Evolutionary conservation across 2,797 vertebrate genomes (phyloP), one percentile per base, ranked within the genome.

Genomic region (Phoebastria nigripes): DNA sequence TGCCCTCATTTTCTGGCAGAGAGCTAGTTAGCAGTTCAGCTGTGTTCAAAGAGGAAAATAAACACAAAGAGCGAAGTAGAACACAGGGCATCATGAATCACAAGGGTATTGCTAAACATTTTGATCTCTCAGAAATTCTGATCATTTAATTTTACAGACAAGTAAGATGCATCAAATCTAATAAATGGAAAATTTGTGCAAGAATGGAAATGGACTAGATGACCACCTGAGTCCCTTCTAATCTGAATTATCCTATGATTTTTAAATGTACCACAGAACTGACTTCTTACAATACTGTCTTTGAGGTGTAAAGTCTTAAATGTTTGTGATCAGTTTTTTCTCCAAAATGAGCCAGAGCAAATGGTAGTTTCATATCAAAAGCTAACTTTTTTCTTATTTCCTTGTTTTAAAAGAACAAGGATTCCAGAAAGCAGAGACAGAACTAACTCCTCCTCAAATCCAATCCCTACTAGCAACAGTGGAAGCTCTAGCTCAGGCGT

Each of bases 381-480:
- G 1, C 8, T 88, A 76, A 74, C 16, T 22, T 41, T 52, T 90
- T 73, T 46, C n/a, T 78, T 83, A 26, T 39, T 85, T 84, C 7
- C 3, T 65, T 90, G 2, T 61, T 92, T 58, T 78, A 47, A 73
- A 84, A 96, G 96, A 87, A 25, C 61, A 37, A 72, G 97, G 63
- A 89, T 91, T 77, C 89, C 78, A 29, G 98, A 98, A 82, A 97
- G 49, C 74, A 96, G 89, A 92, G 56, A 67, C 8, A 96, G 86
- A 97, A 95, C 70, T 9, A 95, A 54, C 19, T 94, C 86, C 61
- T 95, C 49, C 97, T 98, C 71, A 39, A 72, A 42, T 47, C 29
- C 1, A 3, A 82, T 83, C 29, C 51, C 55, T 89, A 22, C 85
- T 98, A 96, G 78, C 83, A 97, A 33, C 86, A 92, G 59, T 93